Evolutionary conservation across 37 sponge, comb jelly and placozoan species (phyloP), one percentile per base, ranked within the genome.

Genomic region (Oopsacas minuta): DNA sequence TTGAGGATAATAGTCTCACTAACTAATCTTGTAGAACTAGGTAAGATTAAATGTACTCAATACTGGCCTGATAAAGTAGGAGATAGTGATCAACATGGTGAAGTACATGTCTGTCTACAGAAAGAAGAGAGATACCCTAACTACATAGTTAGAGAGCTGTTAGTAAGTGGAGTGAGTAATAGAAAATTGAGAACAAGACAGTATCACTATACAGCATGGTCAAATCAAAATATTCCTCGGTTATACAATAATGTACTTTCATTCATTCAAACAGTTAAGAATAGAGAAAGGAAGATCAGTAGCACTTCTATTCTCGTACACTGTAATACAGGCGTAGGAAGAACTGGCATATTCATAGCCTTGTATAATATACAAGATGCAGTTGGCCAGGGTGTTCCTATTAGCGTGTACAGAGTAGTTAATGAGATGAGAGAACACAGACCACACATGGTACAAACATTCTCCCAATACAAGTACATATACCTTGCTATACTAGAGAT

Each of bases 401-500:
- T 61, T 3, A 61, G 75, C 30, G 75, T 61, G 22, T 61, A 20
- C 30, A 10, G 75, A 12, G 32, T 61, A 25, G 75, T 61, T 7
- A 61, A 61, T 34, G 75, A 61, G 75, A 61, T 61, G 75, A 61
- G 75, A 34, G 75, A 61, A 34, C 30, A 61, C 28, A 61, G 75
- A n/a, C 75, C 75, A 34, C 75, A 61, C 75, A 61, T 61, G 75
- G 22, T 61, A 20, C 75, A 61, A n/a, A 61, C 75, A 34, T 61
- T 61, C 75, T 34, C 22, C 1, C 75, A 61, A n/a, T 61, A 61
- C 75, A 61, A 61, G 75, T 61, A 61, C 30, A 61, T 61, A 7
- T 61, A 61, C 75, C 30, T 61, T 25, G 75, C 75, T 7, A 61
- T n/a, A n/a, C 75, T 61, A 3, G 75, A 61, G 30, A 61, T 61